Conservation (phyloP, 2,797 vertebrate species). For the Chaunax sp. region DNA sequence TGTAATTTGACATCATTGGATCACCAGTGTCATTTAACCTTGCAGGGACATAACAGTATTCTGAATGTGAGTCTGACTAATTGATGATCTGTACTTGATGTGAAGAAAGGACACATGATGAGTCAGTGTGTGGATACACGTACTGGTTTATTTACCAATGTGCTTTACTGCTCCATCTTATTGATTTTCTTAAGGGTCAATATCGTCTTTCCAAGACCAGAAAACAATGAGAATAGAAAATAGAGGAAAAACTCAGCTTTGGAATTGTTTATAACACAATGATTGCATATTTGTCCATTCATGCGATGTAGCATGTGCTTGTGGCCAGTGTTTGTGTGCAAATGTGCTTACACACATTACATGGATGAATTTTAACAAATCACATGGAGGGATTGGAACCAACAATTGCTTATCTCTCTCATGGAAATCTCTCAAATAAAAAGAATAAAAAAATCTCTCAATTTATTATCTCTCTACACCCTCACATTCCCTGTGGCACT, state of each 20-base stretch:
- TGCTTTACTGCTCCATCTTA: too few species aligned
- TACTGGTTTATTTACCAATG: not conserved
- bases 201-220: constrained; percentile 22
- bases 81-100: constrained; percentile 43
- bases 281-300: not conserved
- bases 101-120: constrained; percentile 19
- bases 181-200: constrained; percentile 22
- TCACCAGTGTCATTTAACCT: constrained; percentile 42
- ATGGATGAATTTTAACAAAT: too few species aligned
- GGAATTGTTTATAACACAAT: not conserved
- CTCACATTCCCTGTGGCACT: too few species aligned
- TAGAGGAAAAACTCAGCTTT: not conserved
- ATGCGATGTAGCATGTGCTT: not conserved
- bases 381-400: too few species aligned
- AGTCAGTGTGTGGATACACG: constrained; percentile 12
- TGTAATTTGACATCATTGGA: constrained; percentile 41
- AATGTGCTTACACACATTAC: not conserved
- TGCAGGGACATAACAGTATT: constrained; percentile 16
- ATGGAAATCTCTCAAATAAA: too few species aligned
- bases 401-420: too few species aligned
- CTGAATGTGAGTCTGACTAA: constrained; percentile 29
- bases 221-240: not conserved
- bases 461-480: too few species aligned
- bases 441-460: too few species aligned
- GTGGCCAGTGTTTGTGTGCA: not conserved